phyloP scores from a whole-genome alignment of 2,888 invertebrate genomes.

The Orchestes rusci region DNA sequence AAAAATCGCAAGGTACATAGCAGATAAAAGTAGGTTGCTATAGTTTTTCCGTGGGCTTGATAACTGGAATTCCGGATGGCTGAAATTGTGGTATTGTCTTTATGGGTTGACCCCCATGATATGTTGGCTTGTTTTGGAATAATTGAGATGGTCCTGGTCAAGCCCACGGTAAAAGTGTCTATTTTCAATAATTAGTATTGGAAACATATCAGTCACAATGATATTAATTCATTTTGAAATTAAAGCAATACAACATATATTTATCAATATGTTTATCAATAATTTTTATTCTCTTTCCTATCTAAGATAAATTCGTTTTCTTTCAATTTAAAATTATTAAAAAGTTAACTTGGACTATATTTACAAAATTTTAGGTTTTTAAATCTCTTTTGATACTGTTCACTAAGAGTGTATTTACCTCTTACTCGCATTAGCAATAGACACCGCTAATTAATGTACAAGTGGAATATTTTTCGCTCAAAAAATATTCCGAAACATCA shows the following conservation, averaged over 20 bases:
- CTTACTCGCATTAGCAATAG: slow-evolving; percentile 23
- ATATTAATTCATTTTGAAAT: slow-evolving; percentile 29
- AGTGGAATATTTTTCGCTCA: slow-evolving; percentile 13
- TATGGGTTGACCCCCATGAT: too few relatives aligned
- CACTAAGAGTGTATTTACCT: slow-evolving; percentile 21
- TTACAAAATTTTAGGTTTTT: slow-evolving; percentile 38
- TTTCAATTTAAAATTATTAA: slow-evolving; percentile 45
- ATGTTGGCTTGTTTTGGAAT: too few relatives aligned
- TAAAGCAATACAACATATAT: slow-evolving; percentile 46
- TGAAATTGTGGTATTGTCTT: too few relatives aligned
- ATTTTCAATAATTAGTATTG: slow-evolving; percentile 25
- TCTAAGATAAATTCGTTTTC: slow-evolving; percentile 48
- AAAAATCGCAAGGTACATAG: slow-evolving; percentile 44
- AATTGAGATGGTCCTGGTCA: too few relatives aligned
- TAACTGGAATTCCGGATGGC: too few relatives aligned
- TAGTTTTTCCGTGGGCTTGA: background rate
- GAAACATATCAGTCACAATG: slow-evolving; percentile 40
- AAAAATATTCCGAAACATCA: background rate
- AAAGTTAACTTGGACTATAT: slow-evolving; percentile 48
- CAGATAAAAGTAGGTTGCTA: slow-evolving; percentile 36
- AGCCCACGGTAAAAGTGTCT: too few relatives aligned
- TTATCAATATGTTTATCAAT: slow-evolving; percentile 40
- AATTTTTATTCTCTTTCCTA: slow-evolving; percentile 42
- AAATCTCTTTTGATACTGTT: slow-evolving; percentile 32
- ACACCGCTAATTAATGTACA: slow-evolving; percentile 14